Conservation (phyloP, 1,140 invertebrate genomes). For the Lasaia peninsularis region DNA sequence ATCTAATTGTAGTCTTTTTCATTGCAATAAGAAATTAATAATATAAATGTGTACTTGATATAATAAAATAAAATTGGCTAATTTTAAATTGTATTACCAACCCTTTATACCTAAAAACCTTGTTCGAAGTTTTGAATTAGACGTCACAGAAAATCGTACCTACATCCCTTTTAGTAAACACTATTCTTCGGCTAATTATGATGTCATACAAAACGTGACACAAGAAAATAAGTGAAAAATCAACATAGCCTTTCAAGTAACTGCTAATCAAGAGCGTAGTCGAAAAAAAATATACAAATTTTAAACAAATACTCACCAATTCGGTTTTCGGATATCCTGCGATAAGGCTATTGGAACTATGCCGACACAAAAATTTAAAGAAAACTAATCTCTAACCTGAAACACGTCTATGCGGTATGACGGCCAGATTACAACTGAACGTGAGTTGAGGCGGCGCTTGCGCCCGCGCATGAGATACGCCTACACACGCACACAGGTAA, state of each 20-base stretch:
- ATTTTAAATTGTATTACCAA: too few relatives aligned
- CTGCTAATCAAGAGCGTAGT: constrained; percentile 32
- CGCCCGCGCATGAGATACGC: constrained; percentile 52
- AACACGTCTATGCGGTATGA: constrained; percentile 35
- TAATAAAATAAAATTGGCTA: too few relatives aligned
- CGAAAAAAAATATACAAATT: constrained; percentile 30
- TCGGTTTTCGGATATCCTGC: constrained; percentile 48
- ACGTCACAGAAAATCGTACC: background rate
- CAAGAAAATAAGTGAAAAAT: constrained; percentile 34
- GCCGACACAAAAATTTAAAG: constrained; percentile 36
- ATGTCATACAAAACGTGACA: constrained; percentile 32
- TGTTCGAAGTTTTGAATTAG: too few relatives aligned
- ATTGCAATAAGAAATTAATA: too few relatives aligned
- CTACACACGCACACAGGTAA: constrained; percentile 40
- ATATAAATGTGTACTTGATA: too few relatives aligned
- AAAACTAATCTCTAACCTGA: constrained; percentile 9
- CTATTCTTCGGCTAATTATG: background rate
- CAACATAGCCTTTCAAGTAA: constrained; percentile 24
- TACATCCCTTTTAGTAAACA: background rate
- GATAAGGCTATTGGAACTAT: constrained; percentile 55
- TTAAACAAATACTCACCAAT: constrained; percentile 50
- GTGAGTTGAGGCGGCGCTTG: constrained; percentile 51
- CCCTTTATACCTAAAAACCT: too few relatives aligned
- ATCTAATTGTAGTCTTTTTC: too few relatives aligned
- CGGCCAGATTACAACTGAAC: constrained; percentile 41